Base-by-base conservation (phyloP, 1,140 invertebrate genomes). In the Acromyrmex charruanus region DNA sequence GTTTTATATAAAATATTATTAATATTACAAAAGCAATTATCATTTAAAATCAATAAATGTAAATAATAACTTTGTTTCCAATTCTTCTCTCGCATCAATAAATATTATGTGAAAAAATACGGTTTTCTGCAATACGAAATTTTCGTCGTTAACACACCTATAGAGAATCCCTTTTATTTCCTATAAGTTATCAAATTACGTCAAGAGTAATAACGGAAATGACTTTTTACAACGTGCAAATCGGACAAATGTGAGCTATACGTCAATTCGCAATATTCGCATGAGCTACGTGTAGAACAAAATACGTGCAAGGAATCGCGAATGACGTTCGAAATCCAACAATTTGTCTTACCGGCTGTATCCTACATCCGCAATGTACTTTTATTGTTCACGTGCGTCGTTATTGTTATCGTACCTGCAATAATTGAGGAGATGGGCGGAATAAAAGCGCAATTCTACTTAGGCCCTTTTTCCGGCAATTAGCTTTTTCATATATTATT, bases 261-360 rank as follows among this genome's bases (percentile, higher is more conserved):
- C 55, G 55, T 49, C 44, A 80, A 21, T 66, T 79, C 44, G 44
- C 28, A 16, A 44, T 44, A 44, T 44, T 44, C 12, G 49, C 49
- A 44, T 44, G 16, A 14, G 3, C 14, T 69, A 21, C 2, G 31
- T 4, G 18, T 21, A 10, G 16, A 58, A 18, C 53, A 72, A 81
- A 58, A 28, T 72, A 58, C 28, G 77, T 68, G 25, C 18, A 18
- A 68, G 25, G 31, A 82, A 82, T 72, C 16, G 79, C 66, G 25
- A 44, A 72, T 72, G 39, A 59, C 12, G 25, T 72, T 39, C 31
- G 12, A 16, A 59, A 21, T 59, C 14, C n/a, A 28, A 44, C 68
- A 59, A 72, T 82, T 72, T 59, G 58, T 4, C 51, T 39, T 25
- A 14, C 21, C n/a, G 4, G 39, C 16, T 61, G 25, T 35, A 21